Percentiles rank a stretch among this genome's conserved stretches.
Evolutionary conservation across 2,113 vertebrate species (phyloP).

Genomic region (Ctenodactylus gundi): DNA sequence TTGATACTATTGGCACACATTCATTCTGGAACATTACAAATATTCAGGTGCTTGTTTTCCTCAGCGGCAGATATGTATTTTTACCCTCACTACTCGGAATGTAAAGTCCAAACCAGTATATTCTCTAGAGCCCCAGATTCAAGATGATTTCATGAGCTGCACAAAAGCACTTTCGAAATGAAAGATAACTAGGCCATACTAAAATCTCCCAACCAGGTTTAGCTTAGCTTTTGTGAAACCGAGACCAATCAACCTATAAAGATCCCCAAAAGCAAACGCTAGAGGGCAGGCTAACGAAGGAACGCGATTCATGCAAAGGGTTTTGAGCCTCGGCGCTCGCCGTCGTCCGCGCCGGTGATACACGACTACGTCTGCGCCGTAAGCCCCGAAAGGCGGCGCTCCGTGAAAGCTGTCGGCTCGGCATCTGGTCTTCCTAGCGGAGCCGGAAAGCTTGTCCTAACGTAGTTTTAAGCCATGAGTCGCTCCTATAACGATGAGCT

Average conservation of each 20-base stretch:
- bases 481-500: constrained; percentile 97
- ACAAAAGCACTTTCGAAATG: neutral
- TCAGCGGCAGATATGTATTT: neutral
- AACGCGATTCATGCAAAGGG: rapidly evolving
- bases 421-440: neutral
- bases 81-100: neutral
- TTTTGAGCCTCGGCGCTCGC: constrained; percentile 61
- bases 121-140: neutral
- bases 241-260: neutral
- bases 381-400: neutral
- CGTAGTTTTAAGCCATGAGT: constrained; percentile 86
- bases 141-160: neutral
- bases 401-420: rapidly evolving
- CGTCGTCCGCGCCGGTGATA: neutral
- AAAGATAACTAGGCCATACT: neutral
- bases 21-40: neutral
- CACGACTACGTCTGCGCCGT: constrained; percentile 61
- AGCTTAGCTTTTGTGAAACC: neutral
- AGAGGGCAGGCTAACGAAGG: neutral
- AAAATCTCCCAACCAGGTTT: neutral
- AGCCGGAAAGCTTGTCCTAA: neutral
- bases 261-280: neutral
- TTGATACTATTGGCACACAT: neutral
- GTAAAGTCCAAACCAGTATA: neutral
- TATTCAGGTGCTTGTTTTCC: neutral